Percentiles rank a stretch among this genome's conserved stretches.
Evolutionary conservation across 2,113 vertebrate species (phyloP).

Genomic region (Danionella cerebrum): DNA sequence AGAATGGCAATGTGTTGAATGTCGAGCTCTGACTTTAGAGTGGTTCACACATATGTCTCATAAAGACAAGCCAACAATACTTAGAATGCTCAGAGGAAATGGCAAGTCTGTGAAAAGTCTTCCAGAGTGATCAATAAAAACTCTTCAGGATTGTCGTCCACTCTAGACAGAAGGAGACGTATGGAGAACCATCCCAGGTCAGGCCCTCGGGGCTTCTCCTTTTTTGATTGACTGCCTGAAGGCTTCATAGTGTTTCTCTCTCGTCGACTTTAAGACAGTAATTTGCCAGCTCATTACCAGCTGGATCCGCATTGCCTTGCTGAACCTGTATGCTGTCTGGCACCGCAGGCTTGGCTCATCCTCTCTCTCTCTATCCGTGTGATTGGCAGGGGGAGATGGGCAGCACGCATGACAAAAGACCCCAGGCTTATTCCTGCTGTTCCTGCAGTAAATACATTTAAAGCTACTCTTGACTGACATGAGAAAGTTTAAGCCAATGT

Average conservation of each 20-base stretch:
- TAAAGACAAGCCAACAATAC: conserved; percentile 46
- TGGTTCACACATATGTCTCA: conserved; percentile 37
- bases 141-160: conserved; percentile 54
- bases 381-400: conserved; percentile 24
- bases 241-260: conserved; percentile 57
- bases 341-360: conserved; percentile 49
- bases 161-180: conserved; percentile 50
- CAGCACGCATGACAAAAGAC: conserved; percentile 28
- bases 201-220: conserved; percentile 51
- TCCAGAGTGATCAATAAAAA: conserved; percentile 64
- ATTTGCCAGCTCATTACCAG: conserved; percentile 72
- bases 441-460: conserved; percentile 26
- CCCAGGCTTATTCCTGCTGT: conserved; percentile 29
- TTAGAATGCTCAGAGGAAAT: conserved; percentile 60
- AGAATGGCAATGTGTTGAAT: conserved; percentile 4
- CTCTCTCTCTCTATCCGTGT: conserved; percentile 28
- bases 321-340: conserved; percentile 36
- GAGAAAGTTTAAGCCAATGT: conserved; percentile 19
- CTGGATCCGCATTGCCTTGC: conserved; percentile 60
- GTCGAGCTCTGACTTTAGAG: conserved; percentile 4
- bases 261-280: conserved; percentile 62
- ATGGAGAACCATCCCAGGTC: conserved; percentile 34
- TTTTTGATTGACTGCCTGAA: conserved; percentile 39
- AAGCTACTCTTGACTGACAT: conserved; percentile 23
- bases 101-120: conserved; percentile 60